A percentile compares a stretch with the other conserved stretches of the same genome.
phyloP scores from a whole-genome alignment of 2,797 vertebrate species.

The Acanthiza pusilla region DNA sequence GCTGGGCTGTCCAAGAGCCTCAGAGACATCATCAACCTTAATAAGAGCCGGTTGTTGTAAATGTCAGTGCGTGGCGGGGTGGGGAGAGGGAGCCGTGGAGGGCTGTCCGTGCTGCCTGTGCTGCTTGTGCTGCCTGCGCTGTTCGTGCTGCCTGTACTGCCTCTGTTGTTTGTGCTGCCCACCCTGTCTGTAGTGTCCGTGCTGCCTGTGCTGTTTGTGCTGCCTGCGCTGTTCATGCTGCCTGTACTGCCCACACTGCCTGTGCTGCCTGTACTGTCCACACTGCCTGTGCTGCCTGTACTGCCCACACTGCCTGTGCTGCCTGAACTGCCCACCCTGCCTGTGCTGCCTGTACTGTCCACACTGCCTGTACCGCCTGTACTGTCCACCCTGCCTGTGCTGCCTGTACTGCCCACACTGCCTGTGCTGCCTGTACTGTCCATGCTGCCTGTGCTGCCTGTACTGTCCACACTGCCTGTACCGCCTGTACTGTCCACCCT shows the following conservation, averaged over 20 bases:
- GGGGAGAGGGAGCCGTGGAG: not conserved
- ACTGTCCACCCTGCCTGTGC: not conserved
- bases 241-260: not conserved
- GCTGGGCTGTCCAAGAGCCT: constrained; percentile 18
- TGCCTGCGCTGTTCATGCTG: too few species aligned
- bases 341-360: too few species aligned
- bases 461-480: too few species aligned
- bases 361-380: too few species aligned
- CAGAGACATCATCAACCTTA: constrained; percentile 43
- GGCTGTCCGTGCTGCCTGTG: not conserved
- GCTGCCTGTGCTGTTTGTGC: not conserved
- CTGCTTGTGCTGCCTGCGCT: not conserved
- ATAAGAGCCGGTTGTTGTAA: constrained; percentile 7
- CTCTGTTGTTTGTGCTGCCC: not conserved
- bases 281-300: too few species aligned
- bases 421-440: too few species aligned
- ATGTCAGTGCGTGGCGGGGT: not conserved
- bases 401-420: too few species aligned
- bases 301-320: too few species aligned
- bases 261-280: too few species aligned
- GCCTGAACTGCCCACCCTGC: too few species aligned
- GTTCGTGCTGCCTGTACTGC: not conserved
- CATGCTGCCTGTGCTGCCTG: not conserved
- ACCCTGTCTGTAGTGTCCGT: too few species aligned
- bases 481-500: too few species aligned